phyloP scores from a whole-genome alignment of 1,140 invertebrate genomes.

The Melitaea cinxia region DNA sequence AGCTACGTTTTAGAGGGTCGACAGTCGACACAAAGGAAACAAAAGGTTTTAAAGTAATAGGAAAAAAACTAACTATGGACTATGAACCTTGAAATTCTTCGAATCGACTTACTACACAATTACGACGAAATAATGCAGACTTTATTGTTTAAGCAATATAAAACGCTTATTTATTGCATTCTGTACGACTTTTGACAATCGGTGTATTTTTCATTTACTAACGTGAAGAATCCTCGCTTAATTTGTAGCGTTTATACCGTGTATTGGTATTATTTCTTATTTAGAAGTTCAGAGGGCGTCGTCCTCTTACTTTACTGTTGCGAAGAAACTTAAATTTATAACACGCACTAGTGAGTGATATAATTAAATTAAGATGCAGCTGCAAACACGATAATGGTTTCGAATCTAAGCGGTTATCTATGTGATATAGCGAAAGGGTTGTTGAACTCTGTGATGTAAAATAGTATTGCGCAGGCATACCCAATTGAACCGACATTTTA shows the following conservation, averaged over 20 bases:
- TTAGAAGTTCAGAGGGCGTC: conserved; percentile 4
- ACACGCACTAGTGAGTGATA: conserved; percentile 17
- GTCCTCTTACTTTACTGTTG: neutral
- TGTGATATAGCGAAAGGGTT: conserved; percentile 45
- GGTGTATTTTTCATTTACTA: too few species aligned
- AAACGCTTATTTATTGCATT: conserved; percentile 6
- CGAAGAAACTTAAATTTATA: conserved; percentile 5
- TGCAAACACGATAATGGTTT: conserved; percentile 35
- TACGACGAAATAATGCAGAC: conserved; percentile 14
- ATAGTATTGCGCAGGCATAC: conserved; percentile 61
- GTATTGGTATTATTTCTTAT: too few species aligned
- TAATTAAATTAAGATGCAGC: conserved; percentile 37
- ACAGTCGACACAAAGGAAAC: conserved; percentile 17
- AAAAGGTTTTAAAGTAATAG: neutral
- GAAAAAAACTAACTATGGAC: conserved; percentile 2
- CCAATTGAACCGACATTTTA: conserved; percentile 64
- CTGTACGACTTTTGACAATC: too few species aligned
- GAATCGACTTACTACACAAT: conserved; percentile 22
- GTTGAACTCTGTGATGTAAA: conserved; percentile 61
- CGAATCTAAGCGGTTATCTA: conserved; percentile 39
- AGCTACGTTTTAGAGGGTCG: neutral
- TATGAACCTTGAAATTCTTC: conserved; percentile 16
- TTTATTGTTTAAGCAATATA: conserved; percentile 6
- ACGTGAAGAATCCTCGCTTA: too few species aligned
- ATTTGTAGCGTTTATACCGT: too few species aligned